Evolutionary conservation across 2,888 invertebrate genomes (phyloP), one percentile per base, ranked within the genome.

Genomic region (Plagiodera versicolora): DNA sequence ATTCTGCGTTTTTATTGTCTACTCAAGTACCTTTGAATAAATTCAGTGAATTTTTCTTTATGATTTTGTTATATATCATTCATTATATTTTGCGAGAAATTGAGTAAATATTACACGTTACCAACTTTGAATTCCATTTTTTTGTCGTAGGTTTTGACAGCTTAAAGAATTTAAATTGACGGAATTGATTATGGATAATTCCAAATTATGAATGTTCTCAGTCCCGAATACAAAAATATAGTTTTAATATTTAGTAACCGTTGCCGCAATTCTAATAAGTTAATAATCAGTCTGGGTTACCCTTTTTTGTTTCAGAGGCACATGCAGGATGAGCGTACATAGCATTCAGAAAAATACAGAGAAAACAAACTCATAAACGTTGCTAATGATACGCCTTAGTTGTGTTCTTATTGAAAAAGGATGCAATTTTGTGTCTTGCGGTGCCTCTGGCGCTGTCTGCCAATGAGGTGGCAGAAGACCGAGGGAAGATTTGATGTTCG

Each of bases 261-360:
- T 24, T 24, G 24, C 24, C 3, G 6, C 24, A 24, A n/a, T 24
- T 24, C 24, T 24, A 24, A 5, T 3, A 24, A 51, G 44, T 58
- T 61, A 73, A 70, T 81, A 79, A 81, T 81, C 80, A 81, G 81
- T 81, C 79, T 80, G 80, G 81, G 79, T 62, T 79, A 77, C 81
- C 81, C 80, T 81, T 80, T 81, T 66, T 81, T 84, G 87, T 85
- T 90, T 89, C 90, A 91, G 91, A 91, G 91, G 91, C 91, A 91
- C 89, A 88, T 89, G 89, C 88, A 87, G 87, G 85, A 85, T 82
- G 85, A 85, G 85, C 85, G 85, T 85, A 85, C 70, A 70, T 74
- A 75, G 75, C 74, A 67, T 63, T 50, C 54, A 60, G 63, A 63
- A 62, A 45, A 50, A 52, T 28, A 63, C 60, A 64, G 49, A 61